Percentiles rank a stretch among this genome's conserved stretches.
Evolutionary conservation across 2,888 invertebrate genomes (phyloP).

Genomic region (Cheilosia impressa): DNA sequence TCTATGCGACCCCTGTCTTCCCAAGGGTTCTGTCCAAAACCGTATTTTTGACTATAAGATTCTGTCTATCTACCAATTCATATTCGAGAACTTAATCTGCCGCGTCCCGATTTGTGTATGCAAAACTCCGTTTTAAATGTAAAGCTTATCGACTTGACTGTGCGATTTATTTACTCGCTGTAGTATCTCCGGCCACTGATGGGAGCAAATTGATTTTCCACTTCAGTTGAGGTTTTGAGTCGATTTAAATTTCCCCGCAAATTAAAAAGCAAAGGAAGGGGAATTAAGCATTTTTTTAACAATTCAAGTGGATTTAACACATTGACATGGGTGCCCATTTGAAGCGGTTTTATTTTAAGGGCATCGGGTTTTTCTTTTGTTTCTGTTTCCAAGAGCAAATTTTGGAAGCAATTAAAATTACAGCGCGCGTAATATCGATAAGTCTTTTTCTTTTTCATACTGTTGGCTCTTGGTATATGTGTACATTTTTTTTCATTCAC

Average conservation of each 20-base stretch:
- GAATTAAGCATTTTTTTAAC: conserved; percentile 37
- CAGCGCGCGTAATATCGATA: conserved; percentile 51
- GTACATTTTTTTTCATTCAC: neutral
- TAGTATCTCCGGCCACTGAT: conserved; percentile 12
- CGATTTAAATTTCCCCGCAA: conserved; percentile 30
- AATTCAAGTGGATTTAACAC: conserved; percentile 26
- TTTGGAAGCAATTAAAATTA: conserved; percentile 63
- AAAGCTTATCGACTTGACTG: neutral
- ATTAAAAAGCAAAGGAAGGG: conserved; percentile 3
- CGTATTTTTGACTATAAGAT: neutral
- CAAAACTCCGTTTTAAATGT: neutral
- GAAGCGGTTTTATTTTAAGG: conserved; percentile 12
- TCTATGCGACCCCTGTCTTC: too few relatives aligned
- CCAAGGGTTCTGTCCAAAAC: too few relatives aligned
- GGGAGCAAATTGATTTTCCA: conserved; percentile 59
- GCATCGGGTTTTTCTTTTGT: neutral
- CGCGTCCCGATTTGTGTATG: conserved; percentile 2
- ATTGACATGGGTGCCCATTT: neutral
- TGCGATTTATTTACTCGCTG: conserved; percentile 3
- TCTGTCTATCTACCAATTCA: neutral
- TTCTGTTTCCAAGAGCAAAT: conserved; percentile 18
- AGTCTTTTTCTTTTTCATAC: conserved; percentile 33
- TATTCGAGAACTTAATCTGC: conserved; percentile 16
- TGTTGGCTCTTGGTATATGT: neutral
- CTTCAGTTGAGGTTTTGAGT: conserved; percentile 45